Conservation (phyloP, 2,888 invertebrate species). For the Caenorhabditis macrosperma region DNA sequence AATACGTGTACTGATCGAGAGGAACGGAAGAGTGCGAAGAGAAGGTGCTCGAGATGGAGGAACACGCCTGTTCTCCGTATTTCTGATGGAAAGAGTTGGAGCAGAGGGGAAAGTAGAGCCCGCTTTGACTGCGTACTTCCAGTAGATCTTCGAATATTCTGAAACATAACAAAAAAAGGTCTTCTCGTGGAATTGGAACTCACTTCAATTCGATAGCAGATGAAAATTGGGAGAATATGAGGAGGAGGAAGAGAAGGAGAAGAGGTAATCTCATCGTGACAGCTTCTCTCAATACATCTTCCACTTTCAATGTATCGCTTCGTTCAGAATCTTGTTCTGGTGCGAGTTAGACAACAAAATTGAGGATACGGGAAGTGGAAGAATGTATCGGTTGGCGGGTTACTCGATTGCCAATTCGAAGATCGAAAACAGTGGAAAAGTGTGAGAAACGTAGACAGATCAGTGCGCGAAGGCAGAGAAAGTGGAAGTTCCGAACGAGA, state of each 20-base stretch:
- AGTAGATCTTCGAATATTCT: slow-evolving; percentile 56
- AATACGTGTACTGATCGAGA: slow-evolving; percentile 51
- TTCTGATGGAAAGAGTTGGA: slow-evolving; percentile 49
- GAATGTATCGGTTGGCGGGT: slow-evolving; percentile 14
- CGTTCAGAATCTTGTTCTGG: slow-evolving; percentile 43
- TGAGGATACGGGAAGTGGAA: slow-evolving; percentile 17
- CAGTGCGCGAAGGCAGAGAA: neutral
- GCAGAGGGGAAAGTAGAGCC: slow-evolving; percentile 53
- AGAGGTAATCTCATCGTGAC: slow-evolving; percentile 34
- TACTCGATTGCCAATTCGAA: slow-evolving; percentile 24
- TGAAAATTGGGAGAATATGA: neutral
- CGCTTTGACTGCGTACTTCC: slow-evolving; percentile 43
- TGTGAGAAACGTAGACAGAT: slow-evolving; percentile 18
- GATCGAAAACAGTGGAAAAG: slow-evolving; percentile 9
- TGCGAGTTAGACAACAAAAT: slow-evolving; percentile 42
- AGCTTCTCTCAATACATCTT: slow-evolving; percentile 18
- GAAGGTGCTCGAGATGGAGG: slow-evolving; percentile 25
- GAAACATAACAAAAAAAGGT: slow-evolving; percentile 8
- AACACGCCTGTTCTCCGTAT: slow-evolving; percentile 52
- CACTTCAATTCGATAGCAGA: slow-evolving; percentile 27
- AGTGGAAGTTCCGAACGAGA: slow-evolving; percentile 11
- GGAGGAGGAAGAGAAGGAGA: neutral
- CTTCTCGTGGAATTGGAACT: neutral
- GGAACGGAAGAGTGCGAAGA: slow-evolving; percentile 24
- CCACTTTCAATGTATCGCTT: neutral